Evolutionary conservation across 2,888 invertebrate species (phyloP).

Genomic region (Mayetiola destructor): DNA sequence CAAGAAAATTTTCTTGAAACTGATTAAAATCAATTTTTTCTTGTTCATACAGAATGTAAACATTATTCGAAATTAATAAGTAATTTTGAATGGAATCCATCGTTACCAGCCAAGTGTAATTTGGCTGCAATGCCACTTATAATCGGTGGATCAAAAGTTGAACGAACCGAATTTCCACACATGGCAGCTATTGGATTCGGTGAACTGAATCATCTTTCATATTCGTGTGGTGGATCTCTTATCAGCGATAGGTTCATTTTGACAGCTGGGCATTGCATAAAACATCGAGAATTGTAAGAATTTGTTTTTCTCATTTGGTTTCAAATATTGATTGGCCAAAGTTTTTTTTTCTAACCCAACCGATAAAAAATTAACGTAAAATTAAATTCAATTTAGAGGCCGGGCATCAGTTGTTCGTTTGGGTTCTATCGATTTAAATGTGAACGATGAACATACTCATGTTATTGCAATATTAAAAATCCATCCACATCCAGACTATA

Average conservation of each 20-base stretch:
- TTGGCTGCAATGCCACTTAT: constrained; percentile 33
- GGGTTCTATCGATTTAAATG: constrained; percentile 27
- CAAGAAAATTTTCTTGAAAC: no score
- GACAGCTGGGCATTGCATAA: constrained; percentile 28
- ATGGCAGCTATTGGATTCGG: constrained; percentile 29
- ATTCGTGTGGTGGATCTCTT: constrained; percentile 27
- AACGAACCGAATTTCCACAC: constrained; percentile 36
- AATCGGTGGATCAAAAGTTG: constrained; percentile 34
- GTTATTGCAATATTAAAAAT: constrained; percentile 27
- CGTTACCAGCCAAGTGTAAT: constrained; percentile 33
- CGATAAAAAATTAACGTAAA: neutral
- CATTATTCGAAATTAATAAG: no score
- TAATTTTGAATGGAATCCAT: no score
- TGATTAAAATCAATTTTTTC: no score
- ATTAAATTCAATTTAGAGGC: constrained; percentile 24
- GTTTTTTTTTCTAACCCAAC: neutral
- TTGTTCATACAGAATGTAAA: no score
- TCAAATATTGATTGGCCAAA: neutral
- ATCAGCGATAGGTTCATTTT: constrained; percentile 25
- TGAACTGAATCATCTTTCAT: constrained; percentile 21
- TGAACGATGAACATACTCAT: constrained; percentile 23
- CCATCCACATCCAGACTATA: constrained; percentile 36
- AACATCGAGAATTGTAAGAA: constrained; percentile 23
- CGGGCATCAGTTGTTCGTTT: constrained; percentile 29
- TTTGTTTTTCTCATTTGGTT: neutral